These are phyloP conservation scores for Notodonta ziczac DNA, from an alignment of 2,888 invertebrate species.

Conservation along the genomic window DNA sequence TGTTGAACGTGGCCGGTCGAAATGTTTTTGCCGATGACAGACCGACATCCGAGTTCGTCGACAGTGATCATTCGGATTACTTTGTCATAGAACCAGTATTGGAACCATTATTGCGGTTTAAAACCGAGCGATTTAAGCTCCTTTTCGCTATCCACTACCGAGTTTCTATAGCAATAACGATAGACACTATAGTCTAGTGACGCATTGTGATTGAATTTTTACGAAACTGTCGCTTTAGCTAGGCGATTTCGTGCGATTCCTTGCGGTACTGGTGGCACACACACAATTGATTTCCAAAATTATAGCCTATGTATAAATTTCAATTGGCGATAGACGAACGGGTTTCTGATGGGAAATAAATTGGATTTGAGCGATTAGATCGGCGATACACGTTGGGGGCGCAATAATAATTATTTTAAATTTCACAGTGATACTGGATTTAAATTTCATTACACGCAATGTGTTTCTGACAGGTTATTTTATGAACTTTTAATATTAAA, in stretches of 20 bases:
- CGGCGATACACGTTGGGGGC: slow-evolving; percentile 5
- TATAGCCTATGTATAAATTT: slow-evolving; percentile 46
- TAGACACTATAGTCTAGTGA: slow-evolving; percentile 9
- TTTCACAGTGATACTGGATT: slow-evolving; percentile 13
- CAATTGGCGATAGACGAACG: slow-evolving; percentile 41
- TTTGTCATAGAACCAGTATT: slow-evolving; percentile 71
- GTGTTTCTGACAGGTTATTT: slow-evolving; percentile 11
- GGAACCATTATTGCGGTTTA: slow-evolving; percentile 30
- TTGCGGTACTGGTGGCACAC: slow-evolving; percentile 49
- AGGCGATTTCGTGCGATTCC: slow-evolving; percentile 41
- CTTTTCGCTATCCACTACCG: slow-evolving; percentile 17
- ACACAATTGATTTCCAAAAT: slow-evolving; percentile 56
- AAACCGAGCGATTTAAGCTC: slow-evolving; percentile 26
- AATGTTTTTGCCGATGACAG: slow-evolving; percentile 57
- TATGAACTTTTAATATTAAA: not conserved
- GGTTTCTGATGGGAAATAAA: slow-evolving; percentile 41
- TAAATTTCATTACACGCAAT: slow-evolving; percentile 11
- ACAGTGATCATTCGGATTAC: slow-evolving; percentile 65
- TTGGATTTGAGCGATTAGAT: slow-evolving; percentile 25
- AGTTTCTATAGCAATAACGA: not conserved
- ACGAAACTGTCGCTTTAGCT: slow-evolving; percentile 14
- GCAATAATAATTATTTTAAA: slow-evolving; percentile 6
- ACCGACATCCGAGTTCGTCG: slow-evolving; percentile 60
- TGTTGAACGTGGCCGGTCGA: slow-evolving; percentile 37
- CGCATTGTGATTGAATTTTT: slow-evolving; percentile 17